These are phyloP conservation scores for Bucco capensis DNA, from an alignment of 2,113 vertebrate species.

Conservation along the genomic window DNA sequence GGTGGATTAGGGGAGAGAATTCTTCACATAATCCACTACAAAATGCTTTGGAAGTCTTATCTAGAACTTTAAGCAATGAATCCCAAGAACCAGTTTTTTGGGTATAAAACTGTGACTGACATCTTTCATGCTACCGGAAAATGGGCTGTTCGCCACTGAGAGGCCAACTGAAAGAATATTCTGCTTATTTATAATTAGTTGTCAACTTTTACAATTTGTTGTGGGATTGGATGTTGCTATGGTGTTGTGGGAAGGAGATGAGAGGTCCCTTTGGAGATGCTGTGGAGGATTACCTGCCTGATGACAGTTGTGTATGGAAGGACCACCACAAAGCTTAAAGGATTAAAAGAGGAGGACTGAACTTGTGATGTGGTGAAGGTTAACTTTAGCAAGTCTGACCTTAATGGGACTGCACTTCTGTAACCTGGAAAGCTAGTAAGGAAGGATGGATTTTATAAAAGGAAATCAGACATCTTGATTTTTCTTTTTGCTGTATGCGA, in stretches of 20 bases:
- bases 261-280: not conserved
- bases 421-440: not conserved
- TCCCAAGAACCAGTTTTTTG: not conserved
- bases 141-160: not conserved
- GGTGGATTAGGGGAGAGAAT: not conserved
- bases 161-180: not conserved
- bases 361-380: not conserved
- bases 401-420: not conserved
- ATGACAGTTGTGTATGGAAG: not conserved
- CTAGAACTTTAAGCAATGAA: not conserved
- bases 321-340: not conserved
- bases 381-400: not conserved
- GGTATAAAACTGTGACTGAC: not conserved
- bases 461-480: not conserved
- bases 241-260: not conserved
- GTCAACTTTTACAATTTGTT: not conserved
- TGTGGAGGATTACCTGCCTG: not conserved
- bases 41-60: not conserved
- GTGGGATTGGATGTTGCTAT: not conserved
- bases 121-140: not conserved
- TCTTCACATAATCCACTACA: not conserved
- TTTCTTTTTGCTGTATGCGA: not conserved
- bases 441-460: not conserved
- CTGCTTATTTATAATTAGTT: not conserved
- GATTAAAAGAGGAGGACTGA: not conserved